Conservation (phyloP, 1,140 invertebrate genomes). For the Physella acuta region DNA sequence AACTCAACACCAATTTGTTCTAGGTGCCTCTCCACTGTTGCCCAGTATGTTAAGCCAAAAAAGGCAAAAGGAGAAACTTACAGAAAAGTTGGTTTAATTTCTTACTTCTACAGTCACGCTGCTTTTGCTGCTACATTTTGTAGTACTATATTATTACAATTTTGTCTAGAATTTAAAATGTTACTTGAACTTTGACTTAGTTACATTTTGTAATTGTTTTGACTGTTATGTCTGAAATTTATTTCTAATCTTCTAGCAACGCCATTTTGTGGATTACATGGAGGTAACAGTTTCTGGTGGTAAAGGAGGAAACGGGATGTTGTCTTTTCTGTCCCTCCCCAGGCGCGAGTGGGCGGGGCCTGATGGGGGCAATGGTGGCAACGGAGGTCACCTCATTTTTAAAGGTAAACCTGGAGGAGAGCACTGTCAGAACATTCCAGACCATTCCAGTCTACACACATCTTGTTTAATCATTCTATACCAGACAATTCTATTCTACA, state of each 20-base stretch:
- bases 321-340: conserved; percentile 80
- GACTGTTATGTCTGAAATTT: neutral
- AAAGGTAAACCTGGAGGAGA: too few relatives aligned
- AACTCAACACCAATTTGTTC: neutral
- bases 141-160: too few relatives aligned
- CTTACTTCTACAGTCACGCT: too few relatives aligned
- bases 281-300: conserved; percentile 70
- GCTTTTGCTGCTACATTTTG: too few relatives aligned
- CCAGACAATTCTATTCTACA: too few relatives aligned
- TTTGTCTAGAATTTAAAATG: neutral
- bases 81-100: conserved; percentile 21
- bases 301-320: conserved; percentile 86
- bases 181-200: neutral
- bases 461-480: too few relatives aligned
- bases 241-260: conserved; percentile 29
- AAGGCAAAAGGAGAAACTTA: conserved; percentile 29
- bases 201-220: neutral
- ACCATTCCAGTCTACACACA: too few relatives aligned
- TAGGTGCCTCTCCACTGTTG: neutral
- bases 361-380: conserved; percentile 94
- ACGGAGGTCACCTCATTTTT: conserved; percentile 95
- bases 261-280: conserved; percentile 50
- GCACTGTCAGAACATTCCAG: too few relatives aligned
- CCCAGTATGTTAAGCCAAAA: conserved; percentile 28
- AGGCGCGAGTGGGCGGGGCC: conserved; percentile 86